Base-by-base conservation (phyloP, 1,140 invertebrate genomes). In the Sweltsa coloradensis region DNA sequence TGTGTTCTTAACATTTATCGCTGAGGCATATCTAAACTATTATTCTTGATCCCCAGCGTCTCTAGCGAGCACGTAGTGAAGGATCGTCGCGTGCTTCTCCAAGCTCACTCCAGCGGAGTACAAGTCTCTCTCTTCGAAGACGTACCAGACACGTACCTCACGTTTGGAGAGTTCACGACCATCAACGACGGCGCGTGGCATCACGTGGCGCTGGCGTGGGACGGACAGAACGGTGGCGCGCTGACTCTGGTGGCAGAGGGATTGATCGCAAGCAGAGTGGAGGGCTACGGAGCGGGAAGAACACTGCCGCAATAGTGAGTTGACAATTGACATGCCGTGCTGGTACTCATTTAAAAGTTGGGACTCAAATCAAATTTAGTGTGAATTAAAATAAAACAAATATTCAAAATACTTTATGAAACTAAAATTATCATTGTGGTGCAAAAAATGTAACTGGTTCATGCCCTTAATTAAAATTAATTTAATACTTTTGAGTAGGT, bases 161-260 rank as follows among this genome's bases (percentile, higher is more conserved):
- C 85, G 56, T 96, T 90, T 65, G 76, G 82, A 42, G 87, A 92
- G 61, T 93, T 86, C 54, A 89, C 93, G 3, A 90, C 89, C 0
- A 83, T 97, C 18, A 96, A 94, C 56, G 92, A 96, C 59, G 91
- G 90, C 7, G 87, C 93, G 61, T 97, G 92, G 93, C 93, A 97
- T 72, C 91, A 97, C 61, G 77, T 97, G 14, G 89, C 91, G 14
- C 71, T 97, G 19, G 85, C 93, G 13, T 97, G 92, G 92, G 82
- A 89, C 53, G 86, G 86, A n/a, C 73, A 75, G 27, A 81, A 79
- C 37, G 81, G 88, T 13, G 85, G 87, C 47, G 82, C 86, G 61
- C 66, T 94, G 19, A 84, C 83, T 37, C 67, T 97, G 3, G 88
- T 94, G 26, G 93, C 90, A 0, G 92, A 96, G 73, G 90, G 87